Percentiles rank a stretch among this genome's conserved stretches.
Conservation (phyloP, 2,797 vertebrate species). For the Coendou prehensilis region DNA sequence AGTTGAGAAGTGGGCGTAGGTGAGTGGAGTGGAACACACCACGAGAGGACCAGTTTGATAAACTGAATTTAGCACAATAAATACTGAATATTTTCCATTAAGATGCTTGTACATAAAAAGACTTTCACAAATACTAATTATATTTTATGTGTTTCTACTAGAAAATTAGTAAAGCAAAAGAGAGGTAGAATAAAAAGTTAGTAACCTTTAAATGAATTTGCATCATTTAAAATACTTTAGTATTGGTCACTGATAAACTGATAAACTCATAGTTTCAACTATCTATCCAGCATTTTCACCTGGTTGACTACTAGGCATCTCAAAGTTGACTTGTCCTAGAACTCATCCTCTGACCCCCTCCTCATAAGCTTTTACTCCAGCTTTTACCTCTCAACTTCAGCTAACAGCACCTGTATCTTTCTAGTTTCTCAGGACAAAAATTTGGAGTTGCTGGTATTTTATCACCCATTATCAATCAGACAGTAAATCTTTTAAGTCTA, state of each 20-base stretch:
- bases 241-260: not conserved
- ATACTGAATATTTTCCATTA: not conserved
- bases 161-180: not conserved
- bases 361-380: not conserved
- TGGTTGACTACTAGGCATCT: not conserved
- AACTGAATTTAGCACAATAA: not conserved
- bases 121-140: not conserved
- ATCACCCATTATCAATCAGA: not conserved
- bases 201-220: not conserved
- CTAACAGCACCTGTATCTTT: not conserved
- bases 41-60: not conserved
- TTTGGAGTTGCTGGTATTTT: not conserved
- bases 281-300: not conserved
- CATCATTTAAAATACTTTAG: not conserved
- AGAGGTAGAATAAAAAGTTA: not conserved
- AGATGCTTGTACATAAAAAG: not conserved
- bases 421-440: not conserved
- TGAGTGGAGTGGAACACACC: not conserved
- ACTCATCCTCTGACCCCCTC: not conserved
- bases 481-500: not conserved
- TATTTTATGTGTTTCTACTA: not conserved
- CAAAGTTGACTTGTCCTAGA: not conserved
- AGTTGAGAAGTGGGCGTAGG: not conserved
- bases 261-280: not conserved
- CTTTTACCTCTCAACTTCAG: not conserved